Evolutionary conservation across 2,797 vertebrate species (phyloP).

Genomic region (Sebastes minor): DNA sequence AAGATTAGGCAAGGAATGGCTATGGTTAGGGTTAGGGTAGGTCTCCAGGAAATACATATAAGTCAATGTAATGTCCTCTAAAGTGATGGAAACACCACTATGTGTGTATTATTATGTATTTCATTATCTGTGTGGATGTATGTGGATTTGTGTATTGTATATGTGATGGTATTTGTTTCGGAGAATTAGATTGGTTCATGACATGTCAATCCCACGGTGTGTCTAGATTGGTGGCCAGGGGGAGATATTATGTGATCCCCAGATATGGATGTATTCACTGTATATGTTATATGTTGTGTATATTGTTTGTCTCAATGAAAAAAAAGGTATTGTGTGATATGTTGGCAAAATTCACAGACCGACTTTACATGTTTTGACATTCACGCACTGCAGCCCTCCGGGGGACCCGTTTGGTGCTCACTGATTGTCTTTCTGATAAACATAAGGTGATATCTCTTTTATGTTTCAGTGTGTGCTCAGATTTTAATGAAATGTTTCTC

Average conservation of each 20-base stretch:
- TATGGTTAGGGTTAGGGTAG: not conserved
- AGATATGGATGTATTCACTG: not conserved
- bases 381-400: not conserved
- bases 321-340: not conserved
- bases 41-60: not conserved
- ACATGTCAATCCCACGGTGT: not conserved
- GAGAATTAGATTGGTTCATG: not conserved
- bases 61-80: no score
- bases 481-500: conserved; percentile 10
- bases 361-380: not conserved
- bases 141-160: not conserved
- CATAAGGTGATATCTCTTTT: not conserved
- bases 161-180: not conserved
- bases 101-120: not conserved
- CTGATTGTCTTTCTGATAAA: not conserved
- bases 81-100: not conserved
- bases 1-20: rapidly evolving
- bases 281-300: not conserved
- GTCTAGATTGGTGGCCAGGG: not conserved
- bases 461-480: not conserved
- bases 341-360: not conserved
- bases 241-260: not conserved
- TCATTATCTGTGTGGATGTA: not conserved
- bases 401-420: not conserved
- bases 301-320: not conserved